Evolutionary conservation across 2,888 invertebrate genomes (phyloP).

Genomic region (Drosophila lacicola): DNA sequence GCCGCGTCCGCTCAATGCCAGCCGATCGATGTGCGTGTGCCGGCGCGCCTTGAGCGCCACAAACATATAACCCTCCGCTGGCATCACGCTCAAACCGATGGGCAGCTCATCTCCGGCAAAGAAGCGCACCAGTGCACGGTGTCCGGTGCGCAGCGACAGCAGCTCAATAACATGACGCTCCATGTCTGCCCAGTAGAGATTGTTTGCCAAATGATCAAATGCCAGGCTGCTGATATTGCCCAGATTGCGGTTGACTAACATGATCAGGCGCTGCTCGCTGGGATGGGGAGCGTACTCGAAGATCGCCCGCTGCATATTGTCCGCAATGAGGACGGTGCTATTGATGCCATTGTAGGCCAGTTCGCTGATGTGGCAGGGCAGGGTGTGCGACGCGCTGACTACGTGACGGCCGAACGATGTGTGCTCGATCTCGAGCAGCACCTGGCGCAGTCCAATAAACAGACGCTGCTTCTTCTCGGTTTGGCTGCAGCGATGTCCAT

Average conservation of each 20-base stretch:
- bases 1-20: conserved; percentile 89
- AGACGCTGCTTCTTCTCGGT: conserved; percentile 82
- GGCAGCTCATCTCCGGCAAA: conserved; percentile 88
- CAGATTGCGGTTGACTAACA: conserved; percentile 85
- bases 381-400: conserved; percentile 85
- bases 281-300: conserved; percentile 82
- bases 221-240: conserved; percentile 87
- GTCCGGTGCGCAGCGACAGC: conserved; percentile 87
- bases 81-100: conserved; percentile 88
- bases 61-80: conserved; percentile 86
- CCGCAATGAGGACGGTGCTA: conserved; percentile 86
- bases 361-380: conserved; percentile 87
- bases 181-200: conserved; percentile 90
- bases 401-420: conserved; percentile 89
- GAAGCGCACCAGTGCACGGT: conserved; percentile 87
- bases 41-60: conserved; percentile 86
- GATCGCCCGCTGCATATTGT: conserved; percentile 85
- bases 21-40: conserved; percentile 88
- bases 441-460: conserved; percentile 86
- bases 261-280: conserved; percentile 19
- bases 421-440: conserved; percentile 88
- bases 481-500: conserved; percentile 87
- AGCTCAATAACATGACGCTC: conserved; percentile 88
- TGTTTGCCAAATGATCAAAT: conserved; percentile 90
- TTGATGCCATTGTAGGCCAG: conserved; percentile 88